A percentile compares a stretch with the other conserved stretches of the same genome.
Conservation (phyloP, 2,113 vertebrate species). For the Sander vitreus region DNA sequence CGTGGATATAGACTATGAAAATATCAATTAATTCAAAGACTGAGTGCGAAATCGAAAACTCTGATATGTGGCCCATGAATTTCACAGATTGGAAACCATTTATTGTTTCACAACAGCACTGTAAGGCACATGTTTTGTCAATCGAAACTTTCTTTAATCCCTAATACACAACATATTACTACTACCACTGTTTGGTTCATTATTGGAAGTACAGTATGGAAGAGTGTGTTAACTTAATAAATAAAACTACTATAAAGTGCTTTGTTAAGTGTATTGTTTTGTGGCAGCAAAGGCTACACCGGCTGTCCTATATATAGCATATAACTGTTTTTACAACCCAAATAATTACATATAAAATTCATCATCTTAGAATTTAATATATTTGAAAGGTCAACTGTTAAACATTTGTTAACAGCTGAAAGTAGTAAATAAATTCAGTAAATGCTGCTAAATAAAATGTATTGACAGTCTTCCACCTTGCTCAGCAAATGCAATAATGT, state of each 20-base stretch:
- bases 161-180: not conserved
- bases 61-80: not conserved
- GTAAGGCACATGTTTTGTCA: not conserved
- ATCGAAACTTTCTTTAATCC: not conserved
- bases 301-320: not conserved
- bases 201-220: not conserved
- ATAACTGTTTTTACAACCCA: not conserved
- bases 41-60: not conserved
- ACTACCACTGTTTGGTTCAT: not conserved
- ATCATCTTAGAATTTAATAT: not conserved
- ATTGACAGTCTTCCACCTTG: constrained; percentile 2
- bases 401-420: not conserved
- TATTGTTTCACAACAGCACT: not conserved
- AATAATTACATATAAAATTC: not conserved
- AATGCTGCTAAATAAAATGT: constrained; percentile 3
- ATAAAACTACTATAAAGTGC: not conserved
- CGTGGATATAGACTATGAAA: too few species aligned
- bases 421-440: not conserved
- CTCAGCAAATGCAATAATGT: constrained; percentile 23
- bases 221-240: not conserved
- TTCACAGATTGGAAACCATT: not conserved
- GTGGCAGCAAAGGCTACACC: not conserved
- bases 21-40: not conserved
- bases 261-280: not conserved
- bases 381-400: not conserved